Conservation (phyloP, 2,888 invertebrate species). For the Hymenopus coronatus region DNA sequence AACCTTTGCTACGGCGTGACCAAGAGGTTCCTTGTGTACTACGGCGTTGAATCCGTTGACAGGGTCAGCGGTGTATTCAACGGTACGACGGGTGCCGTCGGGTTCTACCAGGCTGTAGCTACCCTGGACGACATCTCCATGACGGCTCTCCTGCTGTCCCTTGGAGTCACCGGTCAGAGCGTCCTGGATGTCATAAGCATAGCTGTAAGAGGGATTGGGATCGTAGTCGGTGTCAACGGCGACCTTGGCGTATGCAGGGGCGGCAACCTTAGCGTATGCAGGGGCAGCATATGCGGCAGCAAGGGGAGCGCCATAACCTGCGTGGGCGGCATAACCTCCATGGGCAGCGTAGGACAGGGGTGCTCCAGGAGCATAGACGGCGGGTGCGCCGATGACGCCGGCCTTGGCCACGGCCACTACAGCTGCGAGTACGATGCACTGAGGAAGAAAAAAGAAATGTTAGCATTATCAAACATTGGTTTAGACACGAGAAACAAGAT, state of each 20-base stretch:
- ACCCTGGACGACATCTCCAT: constrained; percentile 33
- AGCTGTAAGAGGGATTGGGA: constrained; percentile 29
- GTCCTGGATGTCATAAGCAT: constrained; percentile 27
- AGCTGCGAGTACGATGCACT: constrained; percentile 7
- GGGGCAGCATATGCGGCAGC: constrained; percentile 33
- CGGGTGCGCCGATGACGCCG: constrained; percentile 31
- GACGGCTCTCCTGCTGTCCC: constrained; percentile 23
- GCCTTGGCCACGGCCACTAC: constrained; percentile 31
- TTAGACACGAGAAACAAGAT: too few species aligned
- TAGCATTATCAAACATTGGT: too few species aligned
- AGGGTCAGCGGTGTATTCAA: constrained; percentile 42
- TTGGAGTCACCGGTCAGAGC: constrained; percentile 28
- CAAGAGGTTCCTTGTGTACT: constrained; percentile 35
- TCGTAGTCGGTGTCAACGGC: constrained; percentile 30
- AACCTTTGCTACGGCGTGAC: constrained; percentile 43
- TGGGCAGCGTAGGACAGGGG: constrained; percentile 37
- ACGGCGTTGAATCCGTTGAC: constrained; percentile 32
- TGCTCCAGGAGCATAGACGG: constrained; percentile 28
- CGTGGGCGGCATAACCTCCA: not conserved
- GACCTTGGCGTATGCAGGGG: constrained; percentile 28
- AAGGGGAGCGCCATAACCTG: not conserved
- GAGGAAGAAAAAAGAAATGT: not conserved
- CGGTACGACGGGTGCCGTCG: constrained; percentile 34
- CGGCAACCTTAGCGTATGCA: constrained; percentile 18
- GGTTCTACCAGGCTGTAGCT: constrained; percentile 30